Evolutionary conservation across 2,888 invertebrate genomes (phyloP).

Genomic region (Entomobrya proxima): DNA sequence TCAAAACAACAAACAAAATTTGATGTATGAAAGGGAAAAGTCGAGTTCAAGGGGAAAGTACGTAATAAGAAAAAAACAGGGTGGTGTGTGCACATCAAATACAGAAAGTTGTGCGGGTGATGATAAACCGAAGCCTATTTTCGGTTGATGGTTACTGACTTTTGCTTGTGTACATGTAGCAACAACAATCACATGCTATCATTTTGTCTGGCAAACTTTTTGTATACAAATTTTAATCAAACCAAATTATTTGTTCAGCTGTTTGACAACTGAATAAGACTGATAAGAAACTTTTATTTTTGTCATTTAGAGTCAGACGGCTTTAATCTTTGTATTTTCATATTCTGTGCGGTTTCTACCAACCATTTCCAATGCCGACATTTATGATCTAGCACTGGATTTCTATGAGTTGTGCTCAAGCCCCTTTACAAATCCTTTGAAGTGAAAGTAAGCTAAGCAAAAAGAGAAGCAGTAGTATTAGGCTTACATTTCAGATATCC

Average conservation of each 20-base stretch:
- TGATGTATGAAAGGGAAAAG: background rate
- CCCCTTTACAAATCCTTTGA: too few species aligned
- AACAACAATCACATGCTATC: background rate
- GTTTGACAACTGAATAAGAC: background rate
- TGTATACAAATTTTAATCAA: background rate
- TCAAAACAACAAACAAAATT: slow-evolving; percentile 36
- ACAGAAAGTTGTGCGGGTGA: background rate
- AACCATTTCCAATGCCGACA: too few species aligned
- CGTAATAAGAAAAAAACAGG: background rate
- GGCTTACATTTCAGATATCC: too few species aligned
- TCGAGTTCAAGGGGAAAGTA: background rate
- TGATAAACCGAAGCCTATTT: background rate
- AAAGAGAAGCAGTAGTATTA: too few species aligned
- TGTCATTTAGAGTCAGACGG: slow-evolving; percentile 4
- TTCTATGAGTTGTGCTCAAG: too few species aligned
- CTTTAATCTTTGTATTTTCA: background rate
- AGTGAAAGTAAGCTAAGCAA: too few species aligned
- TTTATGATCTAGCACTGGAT: too few species aligned
- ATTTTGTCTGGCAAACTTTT: background rate
- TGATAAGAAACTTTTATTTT: background rate
- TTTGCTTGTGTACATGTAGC: background rate
- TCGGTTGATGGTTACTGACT: background rate
- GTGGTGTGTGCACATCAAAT: background rate
- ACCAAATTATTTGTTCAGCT: background rate
- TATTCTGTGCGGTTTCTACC: too few species aligned